A percentile compares a stretch with the other conserved stretches of the same genome.
These are phyloP conservation scores for Penaeus monodon DNA, from an alignment of 2,888 invertebrate genomes.

Conservation along the genomic window DNA sequence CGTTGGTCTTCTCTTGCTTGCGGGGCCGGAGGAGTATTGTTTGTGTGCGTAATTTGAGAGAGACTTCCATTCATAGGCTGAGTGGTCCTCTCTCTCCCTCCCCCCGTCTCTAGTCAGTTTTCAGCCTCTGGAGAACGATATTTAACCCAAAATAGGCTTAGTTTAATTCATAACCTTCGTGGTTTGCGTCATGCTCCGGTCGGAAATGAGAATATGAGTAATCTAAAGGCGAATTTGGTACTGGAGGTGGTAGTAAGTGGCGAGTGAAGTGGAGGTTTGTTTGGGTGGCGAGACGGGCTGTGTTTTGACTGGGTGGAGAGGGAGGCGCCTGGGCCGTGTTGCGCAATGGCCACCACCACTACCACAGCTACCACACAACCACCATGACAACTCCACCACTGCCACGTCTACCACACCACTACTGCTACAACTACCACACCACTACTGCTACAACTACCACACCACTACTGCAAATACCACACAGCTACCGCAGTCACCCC, in stretches of 20 bases:
- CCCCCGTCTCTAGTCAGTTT: slow-evolving; percentile 18
- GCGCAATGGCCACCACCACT: slow-evolving; percentile 45
- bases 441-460: neutral
- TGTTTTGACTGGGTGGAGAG: slow-evolving; percentile 25
- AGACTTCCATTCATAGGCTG: neutral
- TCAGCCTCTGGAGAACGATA: neutral
- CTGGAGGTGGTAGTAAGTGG: slow-evolving; percentile 1
- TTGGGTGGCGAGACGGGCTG: slow-evolving; percentile 16
- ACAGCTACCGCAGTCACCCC: too few relatives aligned
- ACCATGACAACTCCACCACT: neutral
- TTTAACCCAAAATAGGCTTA: too few relatives aligned
- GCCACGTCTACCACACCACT: neutral
- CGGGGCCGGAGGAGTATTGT: neutral
- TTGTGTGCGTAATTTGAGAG: neutral
- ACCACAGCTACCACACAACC: neutral
- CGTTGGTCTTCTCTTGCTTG: neutral
- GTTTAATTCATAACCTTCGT: too few relatives aligned
- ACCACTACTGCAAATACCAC: neutral
- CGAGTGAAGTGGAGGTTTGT: slow-evolving; percentile 23
- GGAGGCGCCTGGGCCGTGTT: slow-evolving; percentile 37
- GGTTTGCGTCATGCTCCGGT: too few relatives aligned
- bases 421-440: neutral
- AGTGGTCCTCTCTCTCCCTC: slow-evolving; percentile 18
- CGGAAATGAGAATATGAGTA: too few relatives aligned
- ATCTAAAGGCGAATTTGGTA: neutral